Percentiles rank a stretch among this genome's conserved stretches.
Conservation (phyloP, 2,113 vertebrate species). For the Elgaria multicarinata region DNA sequence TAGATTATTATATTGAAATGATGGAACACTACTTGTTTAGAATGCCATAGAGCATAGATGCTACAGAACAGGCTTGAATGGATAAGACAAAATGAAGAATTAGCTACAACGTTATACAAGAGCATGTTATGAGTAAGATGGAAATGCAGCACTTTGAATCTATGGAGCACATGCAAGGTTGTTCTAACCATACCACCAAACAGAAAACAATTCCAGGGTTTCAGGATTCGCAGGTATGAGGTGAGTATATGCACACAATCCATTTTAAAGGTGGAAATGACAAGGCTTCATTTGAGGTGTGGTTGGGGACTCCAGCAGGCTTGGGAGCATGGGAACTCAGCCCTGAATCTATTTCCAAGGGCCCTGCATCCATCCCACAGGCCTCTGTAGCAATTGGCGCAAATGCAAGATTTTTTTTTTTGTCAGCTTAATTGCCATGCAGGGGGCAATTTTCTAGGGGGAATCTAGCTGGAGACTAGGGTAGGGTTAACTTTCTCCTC, state of each 20-base stretch:
- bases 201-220: not conserved
- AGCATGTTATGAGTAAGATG: not conserved
- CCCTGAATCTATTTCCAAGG: too few relatives aligned
- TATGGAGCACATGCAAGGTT: not conserved
- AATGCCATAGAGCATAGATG: slow-evolving; percentile 9
- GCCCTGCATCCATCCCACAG: too few relatives aligned
- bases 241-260: not conserved
- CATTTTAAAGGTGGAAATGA: not conserved
- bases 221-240: not conserved
- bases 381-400: too few relatives aligned
- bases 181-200: not conserved
- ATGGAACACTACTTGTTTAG: slow-evolving; percentile 10
- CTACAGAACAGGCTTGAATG: not conserved
- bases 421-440: too few relatives aligned
- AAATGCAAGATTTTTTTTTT: too few relatives aligned
- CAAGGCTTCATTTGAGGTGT: not conserved
- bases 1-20: slow-evolving; percentile 28
- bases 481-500: too few relatives aligned
- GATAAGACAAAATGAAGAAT: slow-evolving; percentile 15
- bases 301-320: too few relatives aligned
- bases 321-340: too few relatives aligned
- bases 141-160: not conserved
- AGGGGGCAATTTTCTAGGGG: too few relatives aligned
- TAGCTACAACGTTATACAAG: not conserved
- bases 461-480: too few relatives aligned